Conservation (phyloP, 2,113 vertebrate genomes). For the Bufo gargarizans region DNA sequence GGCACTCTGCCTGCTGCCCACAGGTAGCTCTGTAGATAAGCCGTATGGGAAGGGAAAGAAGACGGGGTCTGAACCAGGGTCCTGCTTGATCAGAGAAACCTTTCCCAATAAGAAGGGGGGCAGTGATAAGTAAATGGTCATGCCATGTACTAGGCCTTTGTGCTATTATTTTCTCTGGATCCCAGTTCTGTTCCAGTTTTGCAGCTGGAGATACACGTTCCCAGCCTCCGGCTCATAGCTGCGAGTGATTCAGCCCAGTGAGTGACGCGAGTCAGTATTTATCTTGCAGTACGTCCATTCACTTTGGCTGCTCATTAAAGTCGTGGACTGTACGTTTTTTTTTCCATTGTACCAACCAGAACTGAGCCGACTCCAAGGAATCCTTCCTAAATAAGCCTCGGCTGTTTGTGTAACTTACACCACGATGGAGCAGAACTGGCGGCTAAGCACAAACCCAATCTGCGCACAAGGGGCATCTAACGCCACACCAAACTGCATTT, state of each 20-base stretch:
- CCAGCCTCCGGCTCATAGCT: neutral
- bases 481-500: neutral
- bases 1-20: too few species aligned
- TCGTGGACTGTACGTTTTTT: slow-evolving; percentile 18
- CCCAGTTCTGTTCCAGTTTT: neutral
- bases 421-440: slow-evolving; percentile 1
- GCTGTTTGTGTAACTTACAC: slow-evolving; percentile 34
- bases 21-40: too few species aligned
- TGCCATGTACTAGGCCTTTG: too few species aligned
- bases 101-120: too few species aligned
- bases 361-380: neutral
- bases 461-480: neutral
- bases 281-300: neutral
- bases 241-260: neutral
- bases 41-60: too few species aligned
- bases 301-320: slow-evolving; percentile 28
- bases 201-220: neutral
- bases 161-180: too few species aligned
- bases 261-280: slow-evolving; percentile 36
- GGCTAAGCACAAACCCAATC: neutral
- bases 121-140: too few species aligned
- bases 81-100: too few species aligned
- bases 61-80: too few species aligned
- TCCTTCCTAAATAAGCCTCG: slow-evolving; percentile 11
- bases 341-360: slow-evolving; percentile 7